phyloP scores from a whole-genome alignment of 2,888 invertebrate genomes.

The Cheilosia vernalis region DNA sequence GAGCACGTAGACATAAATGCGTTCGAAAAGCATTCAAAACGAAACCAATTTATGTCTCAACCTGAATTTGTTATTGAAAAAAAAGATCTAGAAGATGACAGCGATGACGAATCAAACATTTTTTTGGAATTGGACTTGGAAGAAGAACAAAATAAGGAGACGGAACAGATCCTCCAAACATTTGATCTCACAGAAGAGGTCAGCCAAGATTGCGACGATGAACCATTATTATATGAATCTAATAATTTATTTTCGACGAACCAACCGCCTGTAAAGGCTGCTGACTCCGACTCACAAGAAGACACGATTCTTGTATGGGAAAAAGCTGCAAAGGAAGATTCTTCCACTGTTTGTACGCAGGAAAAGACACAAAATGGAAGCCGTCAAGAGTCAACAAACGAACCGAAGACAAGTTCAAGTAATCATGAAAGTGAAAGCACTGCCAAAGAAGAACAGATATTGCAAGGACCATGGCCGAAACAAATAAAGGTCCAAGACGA shows the following conservation, averaged over 20 bases:
- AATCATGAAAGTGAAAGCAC: background rate
- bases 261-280: background rate
- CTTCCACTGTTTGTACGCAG: background rate
- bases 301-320: slow-evolving; percentile 3
- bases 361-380: background rate
- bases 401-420: background rate
- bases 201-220: slow-evolving; percentile 32
- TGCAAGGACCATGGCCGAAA: background rate
- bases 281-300: background rate
- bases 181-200: slow-evolving; percentile 33
- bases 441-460: background rate
- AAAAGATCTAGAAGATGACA: slow-evolving; percentile 73
- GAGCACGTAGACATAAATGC: slow-evolving; percentile 54
- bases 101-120: slow-evolving; percentile 70
- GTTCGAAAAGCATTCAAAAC: slow-evolving; percentile 28
- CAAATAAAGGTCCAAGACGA: background rate
- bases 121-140: slow-evolving; percentile 75
- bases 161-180: slow-evolving; percentile 8
- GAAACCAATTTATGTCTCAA: slow-evolving; percentile 30
- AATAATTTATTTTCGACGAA: slow-evolving; percentile 22
- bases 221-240: slow-evolving; percentile 22
- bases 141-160: slow-evolving; percentile 23
- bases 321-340: background rate
- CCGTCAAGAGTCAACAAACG: background rate
- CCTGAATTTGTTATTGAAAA: slow-evolving; percentile 77